phyloP scores from a whole-genome alignment of 2,113 vertebrate species.

The Parotia lawesii region DNA sequence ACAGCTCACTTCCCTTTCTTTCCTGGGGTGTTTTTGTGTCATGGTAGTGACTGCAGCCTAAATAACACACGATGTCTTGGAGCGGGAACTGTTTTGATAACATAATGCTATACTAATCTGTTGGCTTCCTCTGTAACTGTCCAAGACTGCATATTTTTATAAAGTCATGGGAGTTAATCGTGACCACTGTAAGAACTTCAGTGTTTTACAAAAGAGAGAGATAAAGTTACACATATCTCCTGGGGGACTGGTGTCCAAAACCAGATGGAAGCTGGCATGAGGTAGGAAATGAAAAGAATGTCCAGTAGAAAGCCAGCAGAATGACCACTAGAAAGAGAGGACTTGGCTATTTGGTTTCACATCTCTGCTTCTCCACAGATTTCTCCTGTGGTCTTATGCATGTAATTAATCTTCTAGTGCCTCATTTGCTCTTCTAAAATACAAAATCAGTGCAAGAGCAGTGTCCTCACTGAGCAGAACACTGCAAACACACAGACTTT shows the following conservation, averaged over 20 bases:
- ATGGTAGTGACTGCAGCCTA: neutral
- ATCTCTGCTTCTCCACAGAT: neutral
- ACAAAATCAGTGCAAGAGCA: neutral
- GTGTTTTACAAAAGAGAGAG: neutral
- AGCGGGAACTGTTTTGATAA: neutral
- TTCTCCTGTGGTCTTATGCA: neutral
- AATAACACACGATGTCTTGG: neutral
- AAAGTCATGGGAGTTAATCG: neutral
- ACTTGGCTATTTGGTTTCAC: neutral
- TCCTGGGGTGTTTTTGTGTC: neutral
- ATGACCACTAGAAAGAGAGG: neutral
- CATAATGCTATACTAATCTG: neutral
- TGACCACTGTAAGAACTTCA: neutral
- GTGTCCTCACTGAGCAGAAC: neutral
- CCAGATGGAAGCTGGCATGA: neutral
- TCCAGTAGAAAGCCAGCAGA: neutral
- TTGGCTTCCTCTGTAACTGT: neutral
- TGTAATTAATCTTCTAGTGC: neutral
- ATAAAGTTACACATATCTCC: neutral
- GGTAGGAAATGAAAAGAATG: neutral
- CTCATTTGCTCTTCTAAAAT: neutral
- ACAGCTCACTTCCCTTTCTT: neutral
- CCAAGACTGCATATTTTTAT: neutral
- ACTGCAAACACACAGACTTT: neutral
- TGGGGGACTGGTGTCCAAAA: neutral